These are phyloP conservation scores for Dromococcyx pavoninus DNA, from an alignment of 2,797 vertebrate genomes.

Conservation along the genomic window DNA sequence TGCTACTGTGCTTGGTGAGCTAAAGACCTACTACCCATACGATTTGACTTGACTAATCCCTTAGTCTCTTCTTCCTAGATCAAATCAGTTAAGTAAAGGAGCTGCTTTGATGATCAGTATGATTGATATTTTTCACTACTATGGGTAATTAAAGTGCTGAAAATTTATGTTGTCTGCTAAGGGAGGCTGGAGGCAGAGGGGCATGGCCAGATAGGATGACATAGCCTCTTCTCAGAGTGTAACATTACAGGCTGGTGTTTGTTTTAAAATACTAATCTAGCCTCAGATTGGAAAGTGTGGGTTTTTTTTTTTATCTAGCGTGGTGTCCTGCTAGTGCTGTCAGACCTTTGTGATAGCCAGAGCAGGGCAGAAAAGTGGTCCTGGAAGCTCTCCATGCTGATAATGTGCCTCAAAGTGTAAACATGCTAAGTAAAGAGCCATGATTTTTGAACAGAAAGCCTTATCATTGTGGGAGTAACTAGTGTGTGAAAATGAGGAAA, in stretches of 20 bases:
- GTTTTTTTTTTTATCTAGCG: not conserved
- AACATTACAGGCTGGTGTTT: constrained; percentile 26
- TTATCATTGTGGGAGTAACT: not conserved
- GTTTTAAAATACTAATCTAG: constrained; percentile 44
- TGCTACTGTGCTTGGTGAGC: not conserved
- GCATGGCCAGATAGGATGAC: not conserved
- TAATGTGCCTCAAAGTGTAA: not conserved
- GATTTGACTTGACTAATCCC: not conserved
- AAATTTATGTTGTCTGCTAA: not conserved
- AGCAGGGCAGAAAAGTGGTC: constrained; percentile 1
- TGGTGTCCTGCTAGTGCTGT: not conserved
- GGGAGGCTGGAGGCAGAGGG: not conserved
- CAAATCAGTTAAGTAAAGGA: not conserved
- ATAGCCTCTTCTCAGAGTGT: not conserved
- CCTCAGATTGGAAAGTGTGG: constrained; percentile 16
- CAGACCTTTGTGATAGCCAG: not conserved
- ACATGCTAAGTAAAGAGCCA: not conserved
- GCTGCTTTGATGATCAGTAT: not conserved
- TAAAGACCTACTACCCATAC: not conserved
- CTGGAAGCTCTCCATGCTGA: constrained; percentile 10
- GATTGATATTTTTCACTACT: not conserved
- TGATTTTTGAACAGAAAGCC: not conserved
- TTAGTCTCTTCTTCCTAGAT: not conserved
- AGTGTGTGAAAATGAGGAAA: not conserved
- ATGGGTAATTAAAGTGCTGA: not conserved